Conservation (phyloP, 2,113 vertebrate genomes). For the Actenoides hombroni region DNA sequence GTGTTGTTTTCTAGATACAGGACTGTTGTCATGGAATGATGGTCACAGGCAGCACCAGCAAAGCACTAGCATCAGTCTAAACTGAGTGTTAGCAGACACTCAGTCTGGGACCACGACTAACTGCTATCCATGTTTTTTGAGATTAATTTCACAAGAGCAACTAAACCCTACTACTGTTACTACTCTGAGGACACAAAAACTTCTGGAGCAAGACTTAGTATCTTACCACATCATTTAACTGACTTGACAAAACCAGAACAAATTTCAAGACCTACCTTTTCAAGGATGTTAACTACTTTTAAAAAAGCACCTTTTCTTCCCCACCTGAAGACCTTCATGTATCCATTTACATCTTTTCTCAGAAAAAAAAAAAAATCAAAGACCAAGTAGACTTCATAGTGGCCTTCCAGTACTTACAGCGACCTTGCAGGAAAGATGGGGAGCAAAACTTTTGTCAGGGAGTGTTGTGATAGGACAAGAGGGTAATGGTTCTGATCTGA, state of each 20-base stretch:
- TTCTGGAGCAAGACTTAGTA: background rate
- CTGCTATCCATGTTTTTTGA: background rate
- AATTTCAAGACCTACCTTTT: background rate
- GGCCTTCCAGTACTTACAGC: background rate
- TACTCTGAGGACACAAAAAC: background rate
- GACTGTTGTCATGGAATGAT: background rate
- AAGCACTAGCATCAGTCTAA: background rate
- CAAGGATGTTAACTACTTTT: background rate
- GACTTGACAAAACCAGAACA: background rate
- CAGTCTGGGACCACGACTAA: background rate
- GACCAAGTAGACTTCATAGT: background rate
- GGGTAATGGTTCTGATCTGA: background rate
- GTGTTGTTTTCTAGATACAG: background rate
- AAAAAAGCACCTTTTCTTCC: background rate
- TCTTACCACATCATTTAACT: background rate
- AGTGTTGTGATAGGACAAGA: background rate
- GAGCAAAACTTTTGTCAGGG: background rate
- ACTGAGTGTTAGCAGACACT: background rate
- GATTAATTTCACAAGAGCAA: background rate
- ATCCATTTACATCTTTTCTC: background rate
- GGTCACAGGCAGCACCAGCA: background rate
- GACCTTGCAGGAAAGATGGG: background rate
- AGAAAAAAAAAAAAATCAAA: background rate
- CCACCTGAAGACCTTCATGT: fast-evolving
- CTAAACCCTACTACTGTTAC: background rate